Evolutionary conservation across 2,113 vertebrate genomes (phyloP).

Genomic region (Dromaius novaehollandiae): DNA sequence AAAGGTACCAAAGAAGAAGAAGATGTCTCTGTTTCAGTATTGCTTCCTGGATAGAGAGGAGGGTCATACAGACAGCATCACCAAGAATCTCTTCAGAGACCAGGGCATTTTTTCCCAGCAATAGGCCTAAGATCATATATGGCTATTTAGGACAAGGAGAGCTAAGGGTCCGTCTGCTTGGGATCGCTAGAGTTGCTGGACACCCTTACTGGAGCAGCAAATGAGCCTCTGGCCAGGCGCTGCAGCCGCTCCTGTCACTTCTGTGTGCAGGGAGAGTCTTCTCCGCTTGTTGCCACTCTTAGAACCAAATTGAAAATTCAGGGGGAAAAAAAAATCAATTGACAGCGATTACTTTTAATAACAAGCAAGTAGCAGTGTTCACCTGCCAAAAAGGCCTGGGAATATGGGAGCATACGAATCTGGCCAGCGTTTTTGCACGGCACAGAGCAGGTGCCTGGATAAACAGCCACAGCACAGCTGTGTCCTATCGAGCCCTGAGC

Average conservation of each 20-base stretch:
- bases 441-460: not conserved
- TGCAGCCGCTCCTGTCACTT: not conserved
- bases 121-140: rapidly evolving
- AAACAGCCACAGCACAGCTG: not conserved
- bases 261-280: not conserved
- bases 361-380: not conserved
- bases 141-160: not conserved
- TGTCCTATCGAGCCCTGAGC: not conserved
- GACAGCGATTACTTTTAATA: not conserved
- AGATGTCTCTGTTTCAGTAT: not conserved
- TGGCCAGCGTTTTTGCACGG: not conserved
- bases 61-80: rapidly evolving
- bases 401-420: not conserved
- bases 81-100: not conserved
- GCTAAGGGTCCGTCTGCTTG: not conserved
- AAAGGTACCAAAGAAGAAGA: not conserved
- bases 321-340: not conserved
- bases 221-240: not conserved
- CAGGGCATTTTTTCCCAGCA: rapidly evolving
- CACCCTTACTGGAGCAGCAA: not conserved
- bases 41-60: not conserved
- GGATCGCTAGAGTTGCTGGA: not conserved
- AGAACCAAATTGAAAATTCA: not conserved
- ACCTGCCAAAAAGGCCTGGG: not conserved
- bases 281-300: too few relatives aligned